Conservation (phyloP, 2,888 invertebrate genomes). For the Rosalia funebris region DNA sequence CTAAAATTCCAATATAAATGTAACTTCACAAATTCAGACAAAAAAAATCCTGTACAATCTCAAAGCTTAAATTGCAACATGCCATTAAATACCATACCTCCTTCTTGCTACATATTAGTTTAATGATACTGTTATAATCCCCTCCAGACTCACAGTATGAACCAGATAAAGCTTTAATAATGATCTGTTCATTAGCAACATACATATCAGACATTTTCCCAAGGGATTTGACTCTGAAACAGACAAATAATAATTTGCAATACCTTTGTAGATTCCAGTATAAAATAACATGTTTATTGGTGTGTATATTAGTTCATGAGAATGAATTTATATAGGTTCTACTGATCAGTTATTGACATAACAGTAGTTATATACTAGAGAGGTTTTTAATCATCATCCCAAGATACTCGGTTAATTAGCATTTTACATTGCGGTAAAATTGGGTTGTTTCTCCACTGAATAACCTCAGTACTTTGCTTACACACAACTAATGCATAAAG, state of each 20-base stretch:
- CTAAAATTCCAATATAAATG: too few relatives aligned
- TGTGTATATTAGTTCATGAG: neutral
- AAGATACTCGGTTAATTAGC: neutral
- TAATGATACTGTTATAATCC: slow-evolving; percentile 18
- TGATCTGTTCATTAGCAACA: slow-evolving; percentile 8
- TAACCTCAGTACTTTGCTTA: too few relatives aligned
- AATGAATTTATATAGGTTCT: neutral
- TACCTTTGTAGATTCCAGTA: neutral
- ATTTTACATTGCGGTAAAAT: neutral
- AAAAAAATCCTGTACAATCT: too few relatives aligned
- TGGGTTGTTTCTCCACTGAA: too few relatives aligned
- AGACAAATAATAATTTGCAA: neutral
- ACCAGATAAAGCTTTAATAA: slow-evolving; percentile 23
- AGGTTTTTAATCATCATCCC: neutral
- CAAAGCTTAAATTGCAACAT: too few relatives aligned
- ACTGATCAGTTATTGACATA: neutral
- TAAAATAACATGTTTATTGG: neutral
- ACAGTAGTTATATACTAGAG: neutral
- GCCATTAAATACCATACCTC: slow-evolving; percentile 25
- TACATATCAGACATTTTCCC: slow-evolving; percentile 17
- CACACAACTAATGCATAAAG: too few relatives aligned
- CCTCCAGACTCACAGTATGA: slow-evolving; percentile 12
- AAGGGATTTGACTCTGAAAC: slow-evolving; percentile 24
- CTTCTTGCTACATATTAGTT: slow-evolving; percentile 25
- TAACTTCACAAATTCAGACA: too few relatives aligned